A percentile compares a stretch with the other conserved stretches of the same genome.
These are phyloP conservation scores for Orthosia gothica DNA, from an alignment of 2,888 invertebrate species.

Conservation along the genomic window DNA sequence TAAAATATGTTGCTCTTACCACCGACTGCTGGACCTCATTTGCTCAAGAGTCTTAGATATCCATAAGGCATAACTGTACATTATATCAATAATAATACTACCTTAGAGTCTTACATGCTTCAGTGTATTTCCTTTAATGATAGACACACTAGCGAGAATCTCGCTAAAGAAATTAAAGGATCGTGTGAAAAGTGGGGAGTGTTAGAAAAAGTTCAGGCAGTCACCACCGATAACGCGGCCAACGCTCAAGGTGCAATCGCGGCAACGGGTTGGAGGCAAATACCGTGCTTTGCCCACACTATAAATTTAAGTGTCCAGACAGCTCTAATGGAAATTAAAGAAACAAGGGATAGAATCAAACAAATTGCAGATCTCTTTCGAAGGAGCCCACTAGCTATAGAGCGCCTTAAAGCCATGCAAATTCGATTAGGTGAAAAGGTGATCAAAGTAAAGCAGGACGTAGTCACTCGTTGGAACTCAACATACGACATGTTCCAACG, in stretches of 20 bases:
- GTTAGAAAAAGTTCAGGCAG: too few species aligned
- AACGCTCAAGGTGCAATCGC: too few species aligned
- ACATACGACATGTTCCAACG: not conserved
- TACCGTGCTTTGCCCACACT: too few species aligned
- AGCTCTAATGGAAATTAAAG: not conserved
- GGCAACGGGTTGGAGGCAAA: not conserved
- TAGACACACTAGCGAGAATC: too few species aligned
- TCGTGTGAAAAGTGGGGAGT: too few species aligned
- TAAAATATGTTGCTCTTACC: not conserved
- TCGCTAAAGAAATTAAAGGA: too few species aligned
- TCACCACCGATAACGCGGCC: too few species aligned
- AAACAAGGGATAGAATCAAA: not conserved
- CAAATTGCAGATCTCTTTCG: not conserved
- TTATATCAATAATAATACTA: not conserved
- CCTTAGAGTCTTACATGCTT: not conserved
- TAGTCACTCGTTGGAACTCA: too few species aligned
- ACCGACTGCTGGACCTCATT: conserved; percentile 3
- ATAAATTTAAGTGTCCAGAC: not conserved
- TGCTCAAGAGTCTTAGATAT: not conserved
- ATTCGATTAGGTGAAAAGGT: not conserved
- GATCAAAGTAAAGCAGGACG: not conserved
- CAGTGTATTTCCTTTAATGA: too few species aligned
- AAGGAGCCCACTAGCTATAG: not conserved
- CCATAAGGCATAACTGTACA: not conserved
- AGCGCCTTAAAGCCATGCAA: not conserved